These are phyloP conservation scores for Progne subis DNA, from an alignment of 2,113 vertebrate genomes.

Conservation along the genomic window DNA sequence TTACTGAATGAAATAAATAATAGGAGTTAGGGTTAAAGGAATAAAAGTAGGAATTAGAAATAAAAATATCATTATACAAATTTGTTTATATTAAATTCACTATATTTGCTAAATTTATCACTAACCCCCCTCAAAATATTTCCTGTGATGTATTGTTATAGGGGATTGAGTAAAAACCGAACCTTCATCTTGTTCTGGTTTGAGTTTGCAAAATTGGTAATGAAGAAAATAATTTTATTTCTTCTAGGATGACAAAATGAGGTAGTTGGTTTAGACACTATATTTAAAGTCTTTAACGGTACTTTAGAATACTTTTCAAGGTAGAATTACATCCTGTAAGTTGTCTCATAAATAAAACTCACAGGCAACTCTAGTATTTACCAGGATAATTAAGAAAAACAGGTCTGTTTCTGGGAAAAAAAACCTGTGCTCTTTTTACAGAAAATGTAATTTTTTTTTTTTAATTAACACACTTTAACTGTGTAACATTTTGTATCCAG, in stretches of 20 bases:
- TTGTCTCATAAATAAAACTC: background rate
- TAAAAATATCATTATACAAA: background rate
- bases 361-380: background rate
- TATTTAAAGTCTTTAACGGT: background rate
- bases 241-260: background rate
- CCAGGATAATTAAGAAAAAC: background rate
- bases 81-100: background rate
- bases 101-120: background rate
- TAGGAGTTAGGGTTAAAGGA: background rate
- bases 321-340: background rate
- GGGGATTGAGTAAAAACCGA: background rate
- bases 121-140: background rate
- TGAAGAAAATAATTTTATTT: accelerated
- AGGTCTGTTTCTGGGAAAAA: background rate
- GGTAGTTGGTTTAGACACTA: background rate
- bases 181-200: background rate
- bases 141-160: background rate
- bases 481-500: background rate
- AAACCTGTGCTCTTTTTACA: background rate
- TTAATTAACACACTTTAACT: background rate
- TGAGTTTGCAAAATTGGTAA: background rate
- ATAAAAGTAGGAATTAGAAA: background rate
- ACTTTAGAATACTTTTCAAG: background rate
- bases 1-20: background rate
- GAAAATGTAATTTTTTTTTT: background rate